Evolutionary conservation across 2,113 vertebrate genomes (phyloP).

Genomic region (Brachyhypopomus occidentalis): DNA sequence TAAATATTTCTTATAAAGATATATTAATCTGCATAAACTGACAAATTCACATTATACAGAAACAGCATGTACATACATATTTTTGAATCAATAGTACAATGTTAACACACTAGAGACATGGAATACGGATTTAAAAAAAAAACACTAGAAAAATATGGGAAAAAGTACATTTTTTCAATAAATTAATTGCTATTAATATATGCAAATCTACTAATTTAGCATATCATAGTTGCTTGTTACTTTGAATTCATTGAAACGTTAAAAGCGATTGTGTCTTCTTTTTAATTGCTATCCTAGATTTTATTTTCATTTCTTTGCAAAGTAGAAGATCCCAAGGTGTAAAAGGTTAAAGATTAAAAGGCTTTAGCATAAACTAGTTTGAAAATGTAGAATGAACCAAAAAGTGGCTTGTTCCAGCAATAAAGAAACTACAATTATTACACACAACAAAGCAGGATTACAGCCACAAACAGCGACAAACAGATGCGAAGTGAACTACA

Average conservation of each 20-base stretch:
- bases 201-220: slow-evolving; percentile 5
- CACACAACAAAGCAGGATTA: background rate
- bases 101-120: slow-evolving; percentile 21
- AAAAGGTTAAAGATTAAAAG: background rate
- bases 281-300: background rate
- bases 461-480: slow-evolving; percentile 8
- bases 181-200: slow-evolving; percentile 15
- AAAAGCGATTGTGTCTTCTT: background rate
- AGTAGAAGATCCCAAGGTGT: background rate
- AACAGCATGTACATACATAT: slow-evolving; percentile 34
- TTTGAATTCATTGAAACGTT: background rate
- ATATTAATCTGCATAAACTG: slow-evolving; percentile 28
- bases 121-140: slow-evolving; percentile 13
- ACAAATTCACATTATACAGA: slow-evolving; percentile 29
- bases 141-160: slow-evolving; percentile 39
- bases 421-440: background rate
- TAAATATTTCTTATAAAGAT: slow-evolving; percentile 39
- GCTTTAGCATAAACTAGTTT: slow-evolving; percentile 14
- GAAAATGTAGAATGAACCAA: slow-evolving; percentile 5
- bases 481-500: slow-evolving; percentile 24
- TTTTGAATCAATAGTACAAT: slow-evolving; percentile 9
- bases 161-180: slow-evolving; percentile 1
- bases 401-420: background rate
- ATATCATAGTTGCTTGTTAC: slow-evolving; percentile 8
- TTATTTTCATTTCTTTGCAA: background rate